Evolutionary conservation across 2,797 vertebrate species (phyloP).

Genomic region (Rachycentron canadum): DNA sequence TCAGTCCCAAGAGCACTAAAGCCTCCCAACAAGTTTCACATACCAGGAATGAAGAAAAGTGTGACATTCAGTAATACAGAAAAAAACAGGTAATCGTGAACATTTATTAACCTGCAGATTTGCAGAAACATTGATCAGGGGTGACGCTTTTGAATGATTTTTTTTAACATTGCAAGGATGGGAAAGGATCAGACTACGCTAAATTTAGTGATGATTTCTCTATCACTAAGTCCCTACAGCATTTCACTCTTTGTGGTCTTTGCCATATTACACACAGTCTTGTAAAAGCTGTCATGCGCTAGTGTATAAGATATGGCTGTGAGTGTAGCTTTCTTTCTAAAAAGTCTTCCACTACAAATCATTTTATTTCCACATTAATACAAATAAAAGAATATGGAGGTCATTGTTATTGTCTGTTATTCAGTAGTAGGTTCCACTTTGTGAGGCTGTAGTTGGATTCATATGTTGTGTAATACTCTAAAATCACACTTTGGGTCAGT

Average conservation of each 20-base stretch:
- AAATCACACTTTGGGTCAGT: neutral
- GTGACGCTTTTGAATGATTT: conserved; percentile 17
- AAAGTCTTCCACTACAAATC: neutral
- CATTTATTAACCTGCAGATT: too few relatives aligned
- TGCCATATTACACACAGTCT: neutral
- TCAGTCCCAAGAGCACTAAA: conserved; percentile 13
- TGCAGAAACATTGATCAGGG: neutral
- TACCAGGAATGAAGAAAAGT: conserved; percentile 19
- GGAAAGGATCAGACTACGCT: conserved; percentile 18
- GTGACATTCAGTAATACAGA: neutral
- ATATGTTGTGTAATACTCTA: neutral
- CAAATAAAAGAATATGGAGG: neutral
- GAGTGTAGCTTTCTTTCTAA: neutral
- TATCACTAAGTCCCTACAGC: neutral
- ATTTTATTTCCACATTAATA: neutral
- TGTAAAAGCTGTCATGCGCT: conserved; percentile 6
- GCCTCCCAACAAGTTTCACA: neutral
- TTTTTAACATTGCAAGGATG: conserved; percentile 11
- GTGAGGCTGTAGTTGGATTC: neutral
- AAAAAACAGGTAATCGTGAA: neutral
- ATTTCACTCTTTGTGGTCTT: conserved; percentile 21
- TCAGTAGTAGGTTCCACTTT: neutral
- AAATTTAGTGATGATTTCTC: conserved; percentile 25
- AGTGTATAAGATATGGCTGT: neutral
- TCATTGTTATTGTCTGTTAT: neutral